Conservation (phyloP, 2,797 vertebrate genomes). For the Acipenser oxyrinchus region DNA sequence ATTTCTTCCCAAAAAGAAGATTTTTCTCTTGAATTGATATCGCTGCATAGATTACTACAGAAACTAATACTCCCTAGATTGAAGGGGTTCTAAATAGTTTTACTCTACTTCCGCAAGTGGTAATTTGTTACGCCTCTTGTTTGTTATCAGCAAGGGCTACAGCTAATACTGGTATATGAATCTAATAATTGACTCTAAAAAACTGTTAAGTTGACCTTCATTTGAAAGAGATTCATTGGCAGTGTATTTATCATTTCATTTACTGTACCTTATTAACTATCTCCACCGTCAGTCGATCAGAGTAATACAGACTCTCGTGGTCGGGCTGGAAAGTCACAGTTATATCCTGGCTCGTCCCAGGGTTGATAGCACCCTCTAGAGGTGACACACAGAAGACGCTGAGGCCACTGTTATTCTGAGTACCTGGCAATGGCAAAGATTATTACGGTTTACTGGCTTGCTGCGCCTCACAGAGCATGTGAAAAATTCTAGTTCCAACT, state of each 20-base stretch:
- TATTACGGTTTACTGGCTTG: too few relatives aligned
- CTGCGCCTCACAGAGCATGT: too few relatives aligned
- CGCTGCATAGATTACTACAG: too few relatives aligned
- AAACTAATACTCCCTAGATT: too few relatives aligned
- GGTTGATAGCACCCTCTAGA: constrained; percentile 56
- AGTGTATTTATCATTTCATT: not conserved
- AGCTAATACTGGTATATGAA: too few relatives aligned
- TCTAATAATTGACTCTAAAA: too few relatives aligned
- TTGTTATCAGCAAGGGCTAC: too few relatives aligned
- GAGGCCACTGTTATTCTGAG: constrained; percentile 69
- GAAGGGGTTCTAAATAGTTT: too few relatives aligned
- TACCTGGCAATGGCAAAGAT: constrained; percentile 48
- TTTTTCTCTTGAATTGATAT: not conserved
- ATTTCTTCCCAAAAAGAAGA: too few relatives aligned
- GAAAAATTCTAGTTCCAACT: too few relatives aligned
- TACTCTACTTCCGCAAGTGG: too few relatives aligned
- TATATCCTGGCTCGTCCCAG: constrained; percentile 62
- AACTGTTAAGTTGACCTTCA: not conserved
- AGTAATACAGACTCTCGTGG: constrained; percentile 72
- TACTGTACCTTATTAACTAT: constrained; percentile 67
- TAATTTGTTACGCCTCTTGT: too few relatives aligned
- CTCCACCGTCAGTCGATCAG: constrained; percentile 64
- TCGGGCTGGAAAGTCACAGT: constrained; percentile 78
- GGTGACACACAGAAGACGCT: constrained; percentile 77
- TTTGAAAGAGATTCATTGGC: not conserved